phyloP scores from a whole-genome alignment of 2,113 vertebrate species.

The Actenoides lindsayi region DNA sequence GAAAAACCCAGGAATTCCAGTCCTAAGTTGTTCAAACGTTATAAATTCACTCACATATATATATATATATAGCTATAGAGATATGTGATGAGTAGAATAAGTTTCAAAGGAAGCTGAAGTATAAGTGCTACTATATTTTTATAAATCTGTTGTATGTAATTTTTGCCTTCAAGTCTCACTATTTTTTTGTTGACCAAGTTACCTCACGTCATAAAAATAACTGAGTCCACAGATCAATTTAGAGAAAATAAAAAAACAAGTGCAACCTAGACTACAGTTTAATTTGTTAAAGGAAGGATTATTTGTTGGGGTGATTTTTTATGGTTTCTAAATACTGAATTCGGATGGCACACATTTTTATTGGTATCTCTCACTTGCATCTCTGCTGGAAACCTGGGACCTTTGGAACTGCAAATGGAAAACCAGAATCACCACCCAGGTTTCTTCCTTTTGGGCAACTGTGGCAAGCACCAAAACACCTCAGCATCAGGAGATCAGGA shows the following conservation, averaged over 20 bases:
- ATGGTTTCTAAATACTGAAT: neutral
- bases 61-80: neutral
- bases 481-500: neutral
- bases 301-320: neutral
- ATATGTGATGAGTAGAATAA: neutral
- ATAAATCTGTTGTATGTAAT: neutral
- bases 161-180: neutral
- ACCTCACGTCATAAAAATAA: neutral
- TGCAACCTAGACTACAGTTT: neutral
- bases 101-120: neutral
- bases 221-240: neutral
- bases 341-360: neutral
- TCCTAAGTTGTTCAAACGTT: neutral
- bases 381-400: neutral
- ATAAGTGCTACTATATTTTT: neutral
- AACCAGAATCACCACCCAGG: neutral
- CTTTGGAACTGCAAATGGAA: neutral
- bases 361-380: fast-evolving
- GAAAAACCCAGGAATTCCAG: neutral
- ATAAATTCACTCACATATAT: neutral
- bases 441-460: neutral
- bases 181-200: neutral
- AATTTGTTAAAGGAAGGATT: neutral
- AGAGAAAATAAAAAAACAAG: neutral
- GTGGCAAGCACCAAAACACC: neutral